Evolutionary conservation across 2,797 vertebrate genomes (phyloP).

Genomic region (Podarcis lilfordi): DNA sequence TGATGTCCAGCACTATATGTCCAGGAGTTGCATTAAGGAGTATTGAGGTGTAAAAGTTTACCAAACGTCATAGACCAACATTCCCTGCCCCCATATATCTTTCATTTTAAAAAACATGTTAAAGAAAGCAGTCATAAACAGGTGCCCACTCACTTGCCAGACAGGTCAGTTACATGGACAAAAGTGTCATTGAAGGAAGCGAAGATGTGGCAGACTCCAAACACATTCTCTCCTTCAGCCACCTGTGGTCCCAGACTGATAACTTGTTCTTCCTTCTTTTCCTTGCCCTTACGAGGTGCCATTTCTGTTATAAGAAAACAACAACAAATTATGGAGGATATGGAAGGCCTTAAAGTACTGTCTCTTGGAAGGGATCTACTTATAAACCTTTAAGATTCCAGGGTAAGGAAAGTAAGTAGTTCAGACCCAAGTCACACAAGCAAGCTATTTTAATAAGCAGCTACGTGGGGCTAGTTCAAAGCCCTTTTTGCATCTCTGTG

Average conservation of each 20-base stretch:
- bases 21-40: background rate
- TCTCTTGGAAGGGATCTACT: background rate
- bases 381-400: background rate
- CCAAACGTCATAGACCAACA: background rate
- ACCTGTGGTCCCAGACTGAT: slow-evolving; percentile 97
- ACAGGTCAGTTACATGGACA: slow-evolving; percentile 95
- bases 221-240: slow-evolving; percentile 97
- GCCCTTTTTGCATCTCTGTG: background rate
- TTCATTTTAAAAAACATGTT: rapidly evolving
- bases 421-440: background rate
- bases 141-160: slow-evolving; percentile 90
- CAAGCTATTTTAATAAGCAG: background rate
- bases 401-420: background rate
- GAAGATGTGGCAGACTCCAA: slow-evolving; percentile 96
- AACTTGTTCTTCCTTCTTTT: slow-evolving; percentile 99
- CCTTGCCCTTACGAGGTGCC: slow-evolving; percentile 98
- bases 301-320: slow-evolving; percentile 76
- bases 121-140: rapidly evolving
- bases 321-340: rapidly evolving
- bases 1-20: background rate
- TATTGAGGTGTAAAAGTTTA: background rate
- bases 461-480: background rate
- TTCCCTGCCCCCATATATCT: rapidly evolving
- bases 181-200: slow-evolving; percentile 99
- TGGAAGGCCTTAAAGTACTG: background rate